Conservation (phyloP, 1,140 invertebrate species). For the Formica exsecta region DNA sequence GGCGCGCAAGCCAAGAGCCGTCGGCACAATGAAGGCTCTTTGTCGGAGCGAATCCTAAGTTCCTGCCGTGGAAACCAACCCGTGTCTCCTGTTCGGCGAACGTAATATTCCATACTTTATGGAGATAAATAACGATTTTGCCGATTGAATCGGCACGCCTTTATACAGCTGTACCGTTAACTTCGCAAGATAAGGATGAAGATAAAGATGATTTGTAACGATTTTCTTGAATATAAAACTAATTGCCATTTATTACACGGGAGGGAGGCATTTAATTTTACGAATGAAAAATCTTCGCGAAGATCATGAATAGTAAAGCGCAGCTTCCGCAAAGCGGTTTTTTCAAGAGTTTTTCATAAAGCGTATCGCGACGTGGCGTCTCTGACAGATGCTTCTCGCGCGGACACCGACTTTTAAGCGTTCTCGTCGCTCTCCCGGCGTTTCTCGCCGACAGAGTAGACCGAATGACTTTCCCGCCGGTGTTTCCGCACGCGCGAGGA, state of each 20-base stretch:
- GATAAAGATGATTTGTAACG: background rate
- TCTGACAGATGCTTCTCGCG: background rate
- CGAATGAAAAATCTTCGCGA: background rate
- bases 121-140: slow-evolving; percentile 3
- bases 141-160: background rate
- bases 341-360: background rate
- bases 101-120: background rate
- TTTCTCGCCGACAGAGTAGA: background rate
- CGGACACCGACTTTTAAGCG: slow-evolving; percentile 2
- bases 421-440: background rate
- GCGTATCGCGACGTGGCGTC: background rate
- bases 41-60: slow-evolving; percentile 22
- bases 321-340: background rate
- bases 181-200: background rate
- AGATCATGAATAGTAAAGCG: background rate
- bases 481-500: slow-evolving; percentile 46
- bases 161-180: background rate
- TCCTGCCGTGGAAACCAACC: background rate
- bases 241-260: background rate
- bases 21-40: slow-evolving; percentile 23
- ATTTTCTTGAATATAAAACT: slow-evolving; percentile 4
- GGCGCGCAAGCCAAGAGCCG: background rate
- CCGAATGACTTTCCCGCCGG: slow-evolving; percentile 6
- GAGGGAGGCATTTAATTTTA: background rate
- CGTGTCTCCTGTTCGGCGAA: background rate